Base-by-base conservation (phyloP, 2,888 invertebrate genomes). In the Eremobia ochroleuca region DNA sequence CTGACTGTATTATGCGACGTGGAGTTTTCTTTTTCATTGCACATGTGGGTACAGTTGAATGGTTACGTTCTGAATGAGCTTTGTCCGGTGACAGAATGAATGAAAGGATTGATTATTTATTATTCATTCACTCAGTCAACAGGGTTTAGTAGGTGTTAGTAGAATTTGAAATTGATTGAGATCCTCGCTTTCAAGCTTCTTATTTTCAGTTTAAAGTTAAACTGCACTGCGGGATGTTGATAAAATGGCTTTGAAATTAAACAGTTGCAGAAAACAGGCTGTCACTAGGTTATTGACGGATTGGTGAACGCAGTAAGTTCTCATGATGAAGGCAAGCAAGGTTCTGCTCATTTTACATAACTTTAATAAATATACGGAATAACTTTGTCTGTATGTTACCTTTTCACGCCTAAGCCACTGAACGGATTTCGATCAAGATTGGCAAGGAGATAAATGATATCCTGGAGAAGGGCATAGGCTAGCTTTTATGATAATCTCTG, bases 81-180 rank as follows among this genome's bases (percentile, higher is more conserved):
- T 55, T 75, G 46, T 37, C 18, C 13, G 9, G 21, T 37, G 46
- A 64, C 3, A 9, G 82, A 58, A 81, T 46, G 55, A 64, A 58
- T 40, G 76, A 76, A 64, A 1, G 46, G 28, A 37, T 52, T 46
- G n/a, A 34, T 46, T 52, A 6, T 31, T 80, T 67, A 68, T 74
- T 46, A 55, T 73, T 37, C 15, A 70, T 79, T 15, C 59, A 43
- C 37, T 46, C 43, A 55, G 34, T 46, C 43, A 31, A 28, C 37
- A 21, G 8, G n/a, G 46, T 40, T 76, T 31, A 72, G 37, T 58
- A 70, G 25, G 46, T 37, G 55, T 76, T 46, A 31, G 13, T 6
- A 46, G 58, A 58, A 79, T 79, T 49, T n/a, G 0, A 18, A 69
- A 76, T 76, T 76, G 25, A 74, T 76, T 79, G n/a, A 37, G 28